Conservation (phyloP, 2,113 vertebrate species). For the Heterochromis multidens region DNA sequence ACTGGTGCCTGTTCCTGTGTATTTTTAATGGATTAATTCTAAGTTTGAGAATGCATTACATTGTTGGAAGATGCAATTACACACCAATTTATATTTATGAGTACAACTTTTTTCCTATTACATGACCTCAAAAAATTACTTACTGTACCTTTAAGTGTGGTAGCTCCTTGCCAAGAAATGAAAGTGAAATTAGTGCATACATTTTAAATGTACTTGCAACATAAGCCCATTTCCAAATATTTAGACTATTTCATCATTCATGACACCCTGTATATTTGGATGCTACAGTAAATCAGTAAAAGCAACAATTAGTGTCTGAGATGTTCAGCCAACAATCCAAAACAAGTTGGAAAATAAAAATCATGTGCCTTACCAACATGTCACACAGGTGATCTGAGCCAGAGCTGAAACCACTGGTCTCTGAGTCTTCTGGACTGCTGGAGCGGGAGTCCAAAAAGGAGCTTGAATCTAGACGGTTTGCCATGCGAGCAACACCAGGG, state of each 20-base stretch:
- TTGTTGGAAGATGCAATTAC: not conserved
- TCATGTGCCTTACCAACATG: constrained; percentile 47
- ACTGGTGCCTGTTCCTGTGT: not conserved
- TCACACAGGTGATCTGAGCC: constrained; percentile 96
- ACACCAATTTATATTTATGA: not conserved
- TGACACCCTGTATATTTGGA: not conserved
- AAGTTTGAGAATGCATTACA: accelerated
- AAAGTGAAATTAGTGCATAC: not conserved
- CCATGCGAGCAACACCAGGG: constrained; percentile 80
- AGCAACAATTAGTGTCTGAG: too few relatives aligned
- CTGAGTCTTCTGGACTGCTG: constrained; percentile 95
- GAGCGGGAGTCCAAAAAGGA: constrained; percentile 93
- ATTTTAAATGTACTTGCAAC: not conserved
- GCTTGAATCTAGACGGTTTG: constrained; percentile 83
- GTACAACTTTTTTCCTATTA: not conserved
- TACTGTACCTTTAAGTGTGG: not conserved
- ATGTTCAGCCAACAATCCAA: not conserved
- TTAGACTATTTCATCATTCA: not conserved
- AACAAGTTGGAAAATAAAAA: not conserved
- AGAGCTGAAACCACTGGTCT: constrained; percentile 98
- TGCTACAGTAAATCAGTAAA: not conserved
- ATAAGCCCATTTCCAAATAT: not conserved
- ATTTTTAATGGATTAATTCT: not conserved
- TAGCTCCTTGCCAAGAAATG: not conserved
- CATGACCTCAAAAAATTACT: not conserved